Base-by-base conservation (phyloP, 2,797 vertebrate genomes). In the Dryobates pubescens region DNA sequence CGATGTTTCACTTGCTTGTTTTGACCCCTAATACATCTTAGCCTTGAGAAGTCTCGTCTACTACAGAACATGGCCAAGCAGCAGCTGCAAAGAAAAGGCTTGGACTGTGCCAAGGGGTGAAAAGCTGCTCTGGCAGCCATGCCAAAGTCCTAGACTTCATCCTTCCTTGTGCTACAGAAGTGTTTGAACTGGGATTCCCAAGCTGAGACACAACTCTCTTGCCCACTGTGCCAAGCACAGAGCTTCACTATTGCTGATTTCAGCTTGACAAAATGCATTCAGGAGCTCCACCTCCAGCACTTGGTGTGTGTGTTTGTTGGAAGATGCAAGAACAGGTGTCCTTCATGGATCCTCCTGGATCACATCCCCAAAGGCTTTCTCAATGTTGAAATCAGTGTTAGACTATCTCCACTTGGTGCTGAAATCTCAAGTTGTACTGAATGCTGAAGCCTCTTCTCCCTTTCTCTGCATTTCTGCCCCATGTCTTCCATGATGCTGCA, bases 21-120 rank as follows among this genome's bases (percentile, higher is more conserved):
- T 69, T 94, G 93, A 94, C 95, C 91, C 77, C 68, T 65, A 36
- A 84, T 91, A 62, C 70, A 67, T 92, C 74, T 82, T 13, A 83
- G 62, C 62, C 74, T 89, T 75, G 92, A 78, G 83, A 86, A 88
- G 65, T 62, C 8, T 34, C 1, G 0, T 86, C 57, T 53, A 7
- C 76, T 38, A 2, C 5, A 45, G 86, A 86, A 41, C 27, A 4
- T n/a, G 72, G 83, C 53, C 3, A 1, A 58, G 62, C 14, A 0
- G 82, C 82, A 65, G 49, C 91, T 87, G 70, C 82, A 70, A 7
- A 79, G 75, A 70, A 59, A 74, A 73, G 62, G 61, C 78, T 88
- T 71, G 63, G 71, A 43, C 68, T 59, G 51, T 3, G 41, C 74
- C 90, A 87, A 49, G 41, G 61, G 80, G 7, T 67, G 78, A 86